These are phyloP conservation scores for Tetragnatha versicolor DNA, from an alignment of 1,140 invertebrate genomes.

Conservation along the genomic window DNA sequence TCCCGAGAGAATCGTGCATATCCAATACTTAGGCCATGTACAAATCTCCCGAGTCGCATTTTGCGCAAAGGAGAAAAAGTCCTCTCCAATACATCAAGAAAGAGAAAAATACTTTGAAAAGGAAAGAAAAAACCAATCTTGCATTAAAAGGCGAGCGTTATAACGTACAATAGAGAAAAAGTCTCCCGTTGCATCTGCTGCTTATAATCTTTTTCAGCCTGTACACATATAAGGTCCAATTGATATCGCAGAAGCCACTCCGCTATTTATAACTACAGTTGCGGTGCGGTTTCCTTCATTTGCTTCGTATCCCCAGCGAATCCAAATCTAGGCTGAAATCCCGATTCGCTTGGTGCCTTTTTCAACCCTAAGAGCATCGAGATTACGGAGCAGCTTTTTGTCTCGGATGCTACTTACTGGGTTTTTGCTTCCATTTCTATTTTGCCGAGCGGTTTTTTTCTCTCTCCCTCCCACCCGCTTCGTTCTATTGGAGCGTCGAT, in stretches of 20 bases:
- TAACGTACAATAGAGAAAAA: background rate
- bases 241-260: background rate
- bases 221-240: background rate
- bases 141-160: conserved; percentile 8
- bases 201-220: conserved; percentile 16
- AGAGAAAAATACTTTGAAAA: background rate
- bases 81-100: background rate
- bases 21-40: no score
- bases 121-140: background rate
- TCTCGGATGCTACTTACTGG: background rate
- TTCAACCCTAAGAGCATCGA: conserved; percentile 28
- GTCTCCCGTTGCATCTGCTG: background rate
- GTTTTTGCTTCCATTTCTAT: background rate
- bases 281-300: conserved; percentile 27
- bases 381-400: conserved; percentile 32
- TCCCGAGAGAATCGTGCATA: no score
- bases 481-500: no score
- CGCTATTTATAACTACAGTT: conserved; percentile 32
- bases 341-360: conserved; percentile 21
- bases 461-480: no score
- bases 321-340: conserved; percentile 24
- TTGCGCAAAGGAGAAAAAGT: background rate
- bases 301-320: conserved; percentile 25
- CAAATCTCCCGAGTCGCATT: background rate
- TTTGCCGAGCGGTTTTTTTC: no score